Base-by-base conservation (phyloP, 2,797 vertebrate species). In the Syndactyla subalaris region DNA sequence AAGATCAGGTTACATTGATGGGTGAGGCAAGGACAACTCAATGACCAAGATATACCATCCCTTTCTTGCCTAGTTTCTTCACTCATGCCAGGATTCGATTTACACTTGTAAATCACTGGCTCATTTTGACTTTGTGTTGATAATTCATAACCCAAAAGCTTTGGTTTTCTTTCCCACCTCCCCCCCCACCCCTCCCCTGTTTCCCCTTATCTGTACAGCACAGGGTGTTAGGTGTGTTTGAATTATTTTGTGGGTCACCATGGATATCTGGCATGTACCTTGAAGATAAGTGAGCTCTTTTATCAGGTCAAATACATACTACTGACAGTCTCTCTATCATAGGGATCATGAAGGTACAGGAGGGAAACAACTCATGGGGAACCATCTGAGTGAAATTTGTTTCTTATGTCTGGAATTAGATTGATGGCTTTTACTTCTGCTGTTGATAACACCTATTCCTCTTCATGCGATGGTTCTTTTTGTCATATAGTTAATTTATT, bases 211-310 rank as follows among this genome's bases (percentile, higher is more conserved):
- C 80, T 85, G 71, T 30, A 55, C 30, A 84, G 77, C 24, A 29
- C 92, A 70, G 73, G 16, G 36, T 65, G 27, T 72, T 68, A 52
- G 32, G 19, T 76, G 16, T 76, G 30, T 75, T 75, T 58, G 54
- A 75, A 65, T 74, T 61, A 36, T 26, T 96, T 90, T 87, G 32
- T 58, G 52, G 77, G 19, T 76, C 55, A 36, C 62, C 66, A 20
- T 46, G 39, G 18, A 36, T 86, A 55, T 27, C 71, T 63, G 51
- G 36, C 12, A 8, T 85, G 71, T 76, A 88, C 63, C 67, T 57
- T 70, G 67, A 78, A 90, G 88, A 90, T 84, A 90, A 94, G 59
- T 29, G n/a, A 70, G 51, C 32, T 90, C 51, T 88, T 84, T 75
- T 74, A 49, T 81, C 71, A 62, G 55, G 82, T 88, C 45, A 61